Evolutionary conservation across 2,888 invertebrate species (phyloP).

Genomic region (Podotricha telesiphe): DNA sequence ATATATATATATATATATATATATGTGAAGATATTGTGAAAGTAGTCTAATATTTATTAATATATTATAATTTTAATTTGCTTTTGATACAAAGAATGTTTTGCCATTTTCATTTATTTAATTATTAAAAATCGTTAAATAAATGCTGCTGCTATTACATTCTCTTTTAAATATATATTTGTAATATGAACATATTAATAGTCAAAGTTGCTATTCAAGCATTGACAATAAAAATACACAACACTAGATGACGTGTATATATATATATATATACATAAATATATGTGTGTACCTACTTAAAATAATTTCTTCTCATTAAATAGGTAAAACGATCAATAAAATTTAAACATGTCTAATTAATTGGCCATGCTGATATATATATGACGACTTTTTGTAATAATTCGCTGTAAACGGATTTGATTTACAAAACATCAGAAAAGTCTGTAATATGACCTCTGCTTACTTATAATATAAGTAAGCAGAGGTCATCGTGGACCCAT

Average conservation of each 20-base stretch:
- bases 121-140: background rate
- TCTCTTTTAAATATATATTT: no score
- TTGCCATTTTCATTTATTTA: background rate
- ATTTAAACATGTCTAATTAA: slow-evolving; percentile 3
- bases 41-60: slow-evolving; percentile 7
- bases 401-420: background rate
- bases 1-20: background rate
- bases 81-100: background rate
- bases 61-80: slow-evolving; percentile 10
- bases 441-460: no score
- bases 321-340: background rate
- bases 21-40: background rate
- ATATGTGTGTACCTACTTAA: background rate
- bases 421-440: background rate
- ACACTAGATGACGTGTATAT: background rate
- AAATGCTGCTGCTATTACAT: background rate
- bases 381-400: slow-evolving; percentile 1
- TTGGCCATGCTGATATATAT: slow-evolving; percentile 3
- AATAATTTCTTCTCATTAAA: background rate
- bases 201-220: no score
- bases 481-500: no score
- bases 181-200: no score
- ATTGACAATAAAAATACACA: background rate
- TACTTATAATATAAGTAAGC: no score
- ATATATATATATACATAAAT: no score